Conservation (phyloP, 2,113 vertebrate genomes). For the Chionomys nivalis region DNA sequence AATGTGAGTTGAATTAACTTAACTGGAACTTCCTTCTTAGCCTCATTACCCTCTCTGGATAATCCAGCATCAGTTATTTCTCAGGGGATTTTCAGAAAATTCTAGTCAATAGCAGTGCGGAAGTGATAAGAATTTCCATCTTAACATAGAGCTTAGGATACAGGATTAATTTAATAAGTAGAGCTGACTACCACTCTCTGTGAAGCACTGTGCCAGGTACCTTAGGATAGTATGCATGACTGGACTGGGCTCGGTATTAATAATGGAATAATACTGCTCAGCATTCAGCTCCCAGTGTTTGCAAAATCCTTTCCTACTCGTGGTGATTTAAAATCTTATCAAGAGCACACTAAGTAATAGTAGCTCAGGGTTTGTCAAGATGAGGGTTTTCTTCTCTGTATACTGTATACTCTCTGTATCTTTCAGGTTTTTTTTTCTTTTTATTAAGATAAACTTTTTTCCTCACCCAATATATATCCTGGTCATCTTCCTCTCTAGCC, state of each 20-base stretch:
- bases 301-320: slow-evolving; percentile 9
- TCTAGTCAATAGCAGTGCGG: background rate
- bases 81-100: slow-evolving; percentile 45
- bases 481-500: background rate
- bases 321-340: slow-evolving; percentile 39
- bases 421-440: background rate
- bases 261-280: background rate
- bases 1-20: slow-evolving; percentile 46
- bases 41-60: slow-evolving; percentile 34
- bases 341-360: background rate
- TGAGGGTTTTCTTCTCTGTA: background rate
- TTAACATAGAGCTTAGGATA: background rate
- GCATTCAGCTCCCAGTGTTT: background rate
- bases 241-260: background rate
- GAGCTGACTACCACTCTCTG: background rate
- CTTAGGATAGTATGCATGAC: background rate
- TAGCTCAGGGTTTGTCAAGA: background rate
- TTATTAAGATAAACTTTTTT: background rate
- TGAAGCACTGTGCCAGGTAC: background rate
- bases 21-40: slow-evolving; percentile 62
- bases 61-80: slow-evolving; percentile 55
- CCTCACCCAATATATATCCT: background rate
- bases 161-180: slow-evolving; percentile 10
- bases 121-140: slow-evolving; percentile 47
- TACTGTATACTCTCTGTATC: background rate